Evolutionary conservation across 2,888 invertebrate species (phyloP).

Genomic region (Amphimallon solstitiale): DNA sequence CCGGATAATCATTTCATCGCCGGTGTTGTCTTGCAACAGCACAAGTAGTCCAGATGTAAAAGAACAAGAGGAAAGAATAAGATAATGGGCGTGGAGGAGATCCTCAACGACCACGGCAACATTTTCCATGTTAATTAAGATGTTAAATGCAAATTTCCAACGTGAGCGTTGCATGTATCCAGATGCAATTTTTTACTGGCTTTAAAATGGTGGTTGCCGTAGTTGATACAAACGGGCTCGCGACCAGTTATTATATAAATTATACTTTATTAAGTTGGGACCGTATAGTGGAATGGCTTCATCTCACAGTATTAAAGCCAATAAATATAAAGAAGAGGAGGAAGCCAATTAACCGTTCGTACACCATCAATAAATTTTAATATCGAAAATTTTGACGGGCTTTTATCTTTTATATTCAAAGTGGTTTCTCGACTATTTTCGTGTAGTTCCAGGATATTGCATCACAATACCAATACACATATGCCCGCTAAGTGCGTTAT

Average conservation of each 20-base stretch:
- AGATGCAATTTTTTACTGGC: slow-evolving; percentile 42
- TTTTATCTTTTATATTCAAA: slow-evolving; percentile 2
- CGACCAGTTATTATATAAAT: slow-evolving; percentile 48
- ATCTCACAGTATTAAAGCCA: slow-evolving; percentile 39
- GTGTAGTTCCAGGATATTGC: too few relatives aligned
- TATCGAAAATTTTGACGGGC: slow-evolving; percentile 20
- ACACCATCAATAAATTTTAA: slow-evolving; percentile 25
- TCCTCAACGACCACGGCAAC: slow-evolving; percentile 51
- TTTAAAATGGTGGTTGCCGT: slow-evolving; percentile 41
- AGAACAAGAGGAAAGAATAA: slow-evolving; percentile 47
- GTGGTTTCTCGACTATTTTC: background rate
- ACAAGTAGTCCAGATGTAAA: slow-evolving; percentile 22
- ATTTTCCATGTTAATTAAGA: slow-evolving; percentile 59
- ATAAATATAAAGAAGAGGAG: slow-evolving; percentile 17
- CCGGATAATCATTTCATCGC: slow-evolving; percentile 24
- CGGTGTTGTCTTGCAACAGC: slow-evolving; percentile 7
- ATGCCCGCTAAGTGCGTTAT: too few relatives aligned
- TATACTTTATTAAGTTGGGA: slow-evolving; percentile 47
- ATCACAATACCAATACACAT: too few relatives aligned
- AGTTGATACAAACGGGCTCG: slow-evolving; percentile 28
- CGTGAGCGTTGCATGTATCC: slow-evolving; percentile 36
- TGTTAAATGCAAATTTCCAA: slow-evolving; percentile 57
- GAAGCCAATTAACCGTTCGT: slow-evolving; percentile 10
- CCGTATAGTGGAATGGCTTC: slow-evolving; percentile 39
- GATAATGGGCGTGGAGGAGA: slow-evolving; percentile 57